Base-by-base conservation (phyloP, 2,797 vertebrate species). In the Scolopax rusticola region DNA sequence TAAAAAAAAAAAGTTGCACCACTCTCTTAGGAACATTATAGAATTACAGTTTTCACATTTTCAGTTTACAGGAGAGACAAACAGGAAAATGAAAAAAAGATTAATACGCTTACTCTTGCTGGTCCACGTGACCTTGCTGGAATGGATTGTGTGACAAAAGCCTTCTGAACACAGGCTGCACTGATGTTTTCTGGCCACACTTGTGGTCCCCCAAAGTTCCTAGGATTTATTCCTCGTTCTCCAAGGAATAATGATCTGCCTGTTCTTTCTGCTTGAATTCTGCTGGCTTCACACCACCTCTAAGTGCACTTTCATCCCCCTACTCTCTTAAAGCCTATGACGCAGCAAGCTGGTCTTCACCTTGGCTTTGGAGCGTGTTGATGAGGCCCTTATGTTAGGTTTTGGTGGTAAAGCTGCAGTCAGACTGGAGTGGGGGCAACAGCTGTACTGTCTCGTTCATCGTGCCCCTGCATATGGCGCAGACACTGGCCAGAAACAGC, bases 391-490 rank as follows among this genome's bases (percentile, higher is more conserved):
- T 24, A 25, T 3, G 2, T 68, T 24, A 71, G 32, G 5, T 57
- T 63, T 48, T 71, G 15, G 36, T 6, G 28, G 15, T 27, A 59
- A 70, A 45, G 54, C 7, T 38, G 32, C 27, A 23, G 32, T 51
- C 25, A 50, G n/a, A 43, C 25, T 2, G 1, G 6, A 36, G 33
- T 27, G 8, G 11, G 9, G 9, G 17, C 59, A 65, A 71, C 10
- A 78, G 15, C n/a, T 36, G 1, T 45, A 30, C 8, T 20, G 5
- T 21, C 16, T 45, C n/a, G 2, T 18, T 61, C 56, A 36, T 24
- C 6, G 1, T 7, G 7, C 43, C 21, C 51, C 63, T 75, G 38
- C 27, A 12, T 8, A 18, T 2, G 0, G 61, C 16, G 1, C 50
- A 56, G 45, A 32, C 61, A 27, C 13, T 12, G 33, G 38, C 20